Base-by-base conservation (phyloP, 2,797 vertebrate genomes). In the Bradypodion pumilum region DNA sequence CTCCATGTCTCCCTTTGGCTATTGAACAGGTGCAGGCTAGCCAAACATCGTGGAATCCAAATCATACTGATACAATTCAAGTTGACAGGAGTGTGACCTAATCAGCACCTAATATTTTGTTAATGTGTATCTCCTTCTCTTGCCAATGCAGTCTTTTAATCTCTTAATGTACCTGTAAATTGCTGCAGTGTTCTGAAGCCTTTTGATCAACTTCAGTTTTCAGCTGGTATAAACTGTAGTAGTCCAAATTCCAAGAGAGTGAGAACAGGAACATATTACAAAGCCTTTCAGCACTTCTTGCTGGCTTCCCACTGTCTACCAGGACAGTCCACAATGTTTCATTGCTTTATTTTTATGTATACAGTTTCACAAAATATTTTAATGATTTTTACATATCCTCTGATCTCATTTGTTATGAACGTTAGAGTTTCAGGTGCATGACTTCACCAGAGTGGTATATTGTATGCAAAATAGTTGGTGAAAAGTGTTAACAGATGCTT, bases 351-450 rank as follows among this genome's bases (percentile, higher is more conserved):
- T 86, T 32, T 72, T 49, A 19, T 7, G 25, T 77, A 52, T 70
- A 29, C 74, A 0, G 32, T 25, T 70, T 60, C 35, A 65, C 72
- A 42, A 81, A 65, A 49, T 44, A 63, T 87, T 85, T 86, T 70
- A 74, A 77, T 79, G 29, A 56, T 78, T 87, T 84, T 74, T 87
- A 12, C 85, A 83, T 73, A 86, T 83, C 81, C 69, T 86, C 16
- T 86, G 77, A 13, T 70, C 82, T 75, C 66, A 79, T 19, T 62
- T 85, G 27, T 56, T 21, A 16, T 83, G 76, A 82, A 85, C 80
- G 29, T 82, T 81, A 72, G 35, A 63, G 32, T 81, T 83, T 77
- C 32, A 65, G 72, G 16, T 77, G 74, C 65, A 70, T 83, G 76
- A 79, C 42, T 81, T 90, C 83, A 69, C 65, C n/a, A 84, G 46